Evolutionary conservation across 1,140 invertebrate species (phyloP).

Genomic region (Probaryconus sp.): DNA sequence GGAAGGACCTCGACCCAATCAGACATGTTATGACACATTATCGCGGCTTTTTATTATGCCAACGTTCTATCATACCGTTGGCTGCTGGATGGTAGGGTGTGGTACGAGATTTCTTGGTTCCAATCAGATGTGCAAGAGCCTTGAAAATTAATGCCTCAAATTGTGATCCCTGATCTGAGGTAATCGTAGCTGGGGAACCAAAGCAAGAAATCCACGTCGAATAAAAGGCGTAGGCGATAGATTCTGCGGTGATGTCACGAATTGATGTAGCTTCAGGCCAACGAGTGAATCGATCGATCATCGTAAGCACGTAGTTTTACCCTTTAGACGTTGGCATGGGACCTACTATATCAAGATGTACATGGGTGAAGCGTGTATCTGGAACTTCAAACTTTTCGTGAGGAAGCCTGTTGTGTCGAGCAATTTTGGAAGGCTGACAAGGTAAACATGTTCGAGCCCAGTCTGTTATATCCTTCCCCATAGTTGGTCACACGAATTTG

Average conservation of each 20-base stretch:
- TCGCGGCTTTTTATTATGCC: conserved; percentile 68
- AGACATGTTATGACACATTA: conserved; percentile 59
- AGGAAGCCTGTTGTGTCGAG: conserved; percentile 32
- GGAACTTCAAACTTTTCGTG: conserved; percentile 9
- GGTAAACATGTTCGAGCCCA: conserved; percentile 49
- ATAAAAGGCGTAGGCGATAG: conserved; percentile 60
- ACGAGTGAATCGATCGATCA: conserved; percentile 73
- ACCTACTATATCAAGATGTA: conserved; percentile 78
- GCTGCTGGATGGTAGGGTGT: no score
- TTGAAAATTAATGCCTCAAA: conserved; percentile 50
- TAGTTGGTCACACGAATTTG: conserved; percentile 61
- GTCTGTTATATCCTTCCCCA: conserved; percentile 43
- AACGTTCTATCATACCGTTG: conserved; percentile 69
- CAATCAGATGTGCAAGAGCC: conserved; percentile 1
- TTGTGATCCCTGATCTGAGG: conserved; percentile 63
- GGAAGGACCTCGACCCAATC: conserved; percentile 65
- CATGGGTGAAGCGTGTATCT: conserved; percentile 66
- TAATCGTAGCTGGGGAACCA: conserved; percentile 59
- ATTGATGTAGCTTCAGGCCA: conserved; percentile 72
- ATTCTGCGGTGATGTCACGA: conserved; percentile 54
- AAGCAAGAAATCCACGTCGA: conserved; percentile 60
- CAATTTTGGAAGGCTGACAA: conserved; percentile 63
- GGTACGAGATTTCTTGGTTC: no score
- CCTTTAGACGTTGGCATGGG: conserved; percentile 69
- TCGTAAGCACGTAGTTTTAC: conserved; percentile 71